These are phyloP conservation scores for Salmo trutta DNA, from an alignment of 2,797 vertebrate genomes.

Conservation along the genomic window DNA sequence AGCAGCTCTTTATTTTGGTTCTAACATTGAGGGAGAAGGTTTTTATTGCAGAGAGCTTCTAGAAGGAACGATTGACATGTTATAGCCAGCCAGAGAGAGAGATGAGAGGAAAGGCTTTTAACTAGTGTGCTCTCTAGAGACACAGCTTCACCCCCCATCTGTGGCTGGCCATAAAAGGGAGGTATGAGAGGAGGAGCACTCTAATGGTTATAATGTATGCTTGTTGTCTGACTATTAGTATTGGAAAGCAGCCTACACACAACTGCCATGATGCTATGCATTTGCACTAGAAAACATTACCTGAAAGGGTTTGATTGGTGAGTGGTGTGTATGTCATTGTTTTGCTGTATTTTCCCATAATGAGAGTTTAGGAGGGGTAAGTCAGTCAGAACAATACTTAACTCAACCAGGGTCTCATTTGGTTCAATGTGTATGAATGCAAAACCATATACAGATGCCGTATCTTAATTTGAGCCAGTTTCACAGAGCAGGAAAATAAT, in stretches of 20 bases:
- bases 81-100: constrained; percentile 2
- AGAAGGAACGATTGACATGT: constrained; percentile 50
- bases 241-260: not conserved
- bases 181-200: not conserved
- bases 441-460: not conserved
- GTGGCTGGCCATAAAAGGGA: not conserved
- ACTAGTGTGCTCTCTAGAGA: not conserved
- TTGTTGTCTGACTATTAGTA: constrained; percentile 10
- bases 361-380: constrained; percentile 16
- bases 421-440: not conserved
- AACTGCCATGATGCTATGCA: not conserved
- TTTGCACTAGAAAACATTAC: constrained; percentile 20
- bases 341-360: constrained; percentile 32
- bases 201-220: not conserved
- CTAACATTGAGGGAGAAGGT: constrained; percentile 42
- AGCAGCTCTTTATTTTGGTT: constrained; percentile 59
- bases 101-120: not conserved
- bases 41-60: constrained; percentile 53
- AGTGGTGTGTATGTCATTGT: constrained; percentile 26
- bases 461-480: no score
- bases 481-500: no score
- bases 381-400: constrained; percentile 24
- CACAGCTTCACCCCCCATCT: not conserved
- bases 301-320: constrained; percentile 41
- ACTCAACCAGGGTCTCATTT: not conserved